Evolutionary conservation across 1,140 invertebrate genomes (phyloP).

Genomic region (Onthophagus taurus): DNA sequence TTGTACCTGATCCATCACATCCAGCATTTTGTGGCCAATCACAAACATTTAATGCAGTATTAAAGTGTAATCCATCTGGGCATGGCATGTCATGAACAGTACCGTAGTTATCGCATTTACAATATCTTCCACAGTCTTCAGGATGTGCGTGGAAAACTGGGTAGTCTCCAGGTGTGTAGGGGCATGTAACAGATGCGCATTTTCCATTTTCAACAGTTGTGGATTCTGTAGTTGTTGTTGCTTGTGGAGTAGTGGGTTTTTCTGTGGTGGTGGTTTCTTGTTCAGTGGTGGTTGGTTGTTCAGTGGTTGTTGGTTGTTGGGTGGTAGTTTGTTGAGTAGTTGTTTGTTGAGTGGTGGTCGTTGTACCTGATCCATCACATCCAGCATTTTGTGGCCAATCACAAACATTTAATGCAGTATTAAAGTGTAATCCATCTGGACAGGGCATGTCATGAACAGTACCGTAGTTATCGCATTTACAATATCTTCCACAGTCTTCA

Average conservation of each 20-base stretch:
- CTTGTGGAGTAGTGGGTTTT: too few relatives aligned
- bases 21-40: neutral
- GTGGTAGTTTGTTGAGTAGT: too few relatives aligned
- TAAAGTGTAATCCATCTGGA: neutral
- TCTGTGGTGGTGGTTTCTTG: too few relatives aligned
- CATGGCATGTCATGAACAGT: too few relatives aligned
- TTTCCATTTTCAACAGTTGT: too few relatives aligned
- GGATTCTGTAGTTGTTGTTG: too few relatives aligned
- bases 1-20: too few relatives aligned
- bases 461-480: neutral
- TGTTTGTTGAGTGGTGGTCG: too few relatives aligned
- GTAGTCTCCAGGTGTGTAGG: neutral
- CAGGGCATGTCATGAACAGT: neutral
- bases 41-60: neutral
- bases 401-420: neutral
- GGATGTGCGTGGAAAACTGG: neutral
- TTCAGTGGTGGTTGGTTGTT: too few relatives aligned
- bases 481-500: neutral
- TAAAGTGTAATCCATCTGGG: constrained; percentile 1
- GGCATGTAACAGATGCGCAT: neutral
- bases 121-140: neutral
- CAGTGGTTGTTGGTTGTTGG: too few relatives aligned
- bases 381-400: neutral
- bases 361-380: too few relatives aligned
- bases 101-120: too few relatives aligned